Evolutionary conservation across 2,797 vertebrate genomes (phyloP), one percentile per base, ranked within the genome.

Genomic region (Sparidentex hasta): DNA sequence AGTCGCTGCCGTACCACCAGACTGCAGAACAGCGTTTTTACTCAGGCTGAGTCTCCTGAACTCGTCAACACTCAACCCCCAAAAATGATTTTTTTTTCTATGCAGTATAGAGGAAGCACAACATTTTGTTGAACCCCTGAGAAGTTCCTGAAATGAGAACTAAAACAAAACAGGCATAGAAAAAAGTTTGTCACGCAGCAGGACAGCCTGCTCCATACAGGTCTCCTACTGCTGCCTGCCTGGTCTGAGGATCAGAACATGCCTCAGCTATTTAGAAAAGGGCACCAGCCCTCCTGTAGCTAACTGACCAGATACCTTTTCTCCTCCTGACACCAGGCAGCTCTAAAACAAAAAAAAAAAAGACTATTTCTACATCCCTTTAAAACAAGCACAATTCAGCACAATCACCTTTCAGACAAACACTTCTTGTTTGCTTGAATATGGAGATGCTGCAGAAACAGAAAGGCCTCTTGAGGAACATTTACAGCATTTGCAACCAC

Each of bases 171-270:
- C 6, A 25, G 41, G 21, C 13, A 17, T 25, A 25, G 21, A 17
- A 44, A 17, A 44, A 14, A 59, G 33, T 41, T 8, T 23, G 14
- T 65, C 20, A 61, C 67, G 64, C 33, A 70, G 29, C 51, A 61
- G 69, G 13, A 17, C 47, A 17, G 17, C 33, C 8, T 54, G 25
- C 21, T 17, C 46, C 14, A 20, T 27, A 43, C 11, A 65, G 27
- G 48, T 71, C 44, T 50, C 20, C 0, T 4, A 1, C 20, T 72
- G 55, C 68, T 66, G 46, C 74, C 38, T 69, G 29, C 18, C 16
- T 70, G 17, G 17, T 41, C n/a, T 13, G 48, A 65, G 17, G 66
- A 69, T 18, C 27, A 67, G 21, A 14, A 18, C 9, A 54, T 20
- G 11, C 43, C 33, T 77, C 46, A 43, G 21, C 38, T 52, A 33